These are phyloP conservation scores for Anneissia japonica DNA, from an alignment of 35 echinoderm and acorn worm genomes.

Conservation along the genomic window DNA sequence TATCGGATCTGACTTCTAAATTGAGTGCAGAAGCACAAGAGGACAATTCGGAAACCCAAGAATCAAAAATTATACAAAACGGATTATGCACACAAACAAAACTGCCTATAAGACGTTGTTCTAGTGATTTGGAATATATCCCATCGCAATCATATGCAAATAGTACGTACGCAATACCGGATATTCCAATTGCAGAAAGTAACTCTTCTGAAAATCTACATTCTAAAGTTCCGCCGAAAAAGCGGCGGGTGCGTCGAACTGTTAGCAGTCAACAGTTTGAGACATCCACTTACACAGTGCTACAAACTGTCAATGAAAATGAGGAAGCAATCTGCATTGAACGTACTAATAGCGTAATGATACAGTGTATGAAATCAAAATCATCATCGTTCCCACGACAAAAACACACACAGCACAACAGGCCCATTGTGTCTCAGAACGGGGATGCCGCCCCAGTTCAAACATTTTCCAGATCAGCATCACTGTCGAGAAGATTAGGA, in stretches of 20 bases:
- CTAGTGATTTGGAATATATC: background rate
- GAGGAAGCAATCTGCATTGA: background rate
- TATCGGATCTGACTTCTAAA: background rate
- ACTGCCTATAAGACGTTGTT: background rate
- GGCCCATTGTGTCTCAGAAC: background rate
- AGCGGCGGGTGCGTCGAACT: background rate
- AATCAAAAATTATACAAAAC: background rate
- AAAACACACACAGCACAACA: background rate
- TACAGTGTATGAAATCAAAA: background rate
- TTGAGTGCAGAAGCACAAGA: background rate
- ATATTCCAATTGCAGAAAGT: background rate
- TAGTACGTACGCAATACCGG: background rate
- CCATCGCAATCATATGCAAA: background rate
- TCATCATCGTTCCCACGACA: background rate
- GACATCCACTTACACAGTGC: background rate
- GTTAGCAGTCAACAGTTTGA: background rate
- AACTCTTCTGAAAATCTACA: background rate
- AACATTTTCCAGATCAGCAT: background rate
- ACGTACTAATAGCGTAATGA: background rate
- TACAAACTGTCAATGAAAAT: background rate
- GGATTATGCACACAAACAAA: background rate
- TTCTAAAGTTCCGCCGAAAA: background rate
- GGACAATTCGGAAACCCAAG: background rate
- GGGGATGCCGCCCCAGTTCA: background rate
- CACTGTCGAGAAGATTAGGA: background rate